These are phyloP conservation scores for Siphlonurus alternatus DNA, from an alignment of 2,888 invertebrate genomes.

Conservation along the genomic window DNA sequence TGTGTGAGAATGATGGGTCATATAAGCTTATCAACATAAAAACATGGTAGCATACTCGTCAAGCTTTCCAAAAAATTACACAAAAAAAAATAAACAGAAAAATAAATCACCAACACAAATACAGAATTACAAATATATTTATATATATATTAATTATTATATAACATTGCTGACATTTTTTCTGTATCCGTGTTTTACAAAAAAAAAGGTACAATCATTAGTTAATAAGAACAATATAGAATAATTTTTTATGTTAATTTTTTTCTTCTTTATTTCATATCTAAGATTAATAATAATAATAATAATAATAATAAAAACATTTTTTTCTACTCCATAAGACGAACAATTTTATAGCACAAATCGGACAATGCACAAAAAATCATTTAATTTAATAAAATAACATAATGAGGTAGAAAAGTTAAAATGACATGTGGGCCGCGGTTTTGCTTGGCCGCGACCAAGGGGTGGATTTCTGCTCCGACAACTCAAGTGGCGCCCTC, in stretches of 20 bases:
- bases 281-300: background rate
- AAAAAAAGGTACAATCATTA: background rate
- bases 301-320: background rate
- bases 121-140: background rate
- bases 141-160: too few relatives aligned
- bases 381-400: background rate
- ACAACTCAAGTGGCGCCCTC: background rate
- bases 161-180: background rate
- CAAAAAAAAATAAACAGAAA: background rate
- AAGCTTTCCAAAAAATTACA: background rate
- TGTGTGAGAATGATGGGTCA: too few relatives aligned
- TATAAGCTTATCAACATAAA: background rate
- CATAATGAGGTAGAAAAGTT: background rate
- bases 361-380: background rate
- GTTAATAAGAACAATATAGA: background rate
- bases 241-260: background rate
- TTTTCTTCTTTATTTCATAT: too few relatives aligned
- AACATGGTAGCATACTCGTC: background rate
- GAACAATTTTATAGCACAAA: background rate
- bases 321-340: background rate
- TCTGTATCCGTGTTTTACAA: background rate
- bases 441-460: too few relatives aligned
- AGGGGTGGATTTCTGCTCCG: background rate
- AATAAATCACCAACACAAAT: background rate
- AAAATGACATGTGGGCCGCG: too few relatives aligned